Evolutionary conservation across 2,113 vertebrate species (phyloP).

Genomic region (Tamias sibiricus): DNA sequence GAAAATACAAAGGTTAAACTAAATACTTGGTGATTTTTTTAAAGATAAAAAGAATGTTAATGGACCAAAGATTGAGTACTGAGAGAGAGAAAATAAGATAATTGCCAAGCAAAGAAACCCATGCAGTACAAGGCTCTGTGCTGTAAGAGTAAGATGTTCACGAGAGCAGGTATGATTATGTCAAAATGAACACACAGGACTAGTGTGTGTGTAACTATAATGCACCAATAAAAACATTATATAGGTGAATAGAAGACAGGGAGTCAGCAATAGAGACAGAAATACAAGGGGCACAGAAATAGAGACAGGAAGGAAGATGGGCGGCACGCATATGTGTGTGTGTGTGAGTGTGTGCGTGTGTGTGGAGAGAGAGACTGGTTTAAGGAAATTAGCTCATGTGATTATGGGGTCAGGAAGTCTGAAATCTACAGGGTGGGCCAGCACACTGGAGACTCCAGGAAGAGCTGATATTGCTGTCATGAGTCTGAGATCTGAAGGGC

Average conservation of each 20-base stretch:
- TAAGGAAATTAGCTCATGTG: background rate
- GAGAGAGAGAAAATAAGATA: background rate
- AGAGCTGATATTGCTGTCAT: background rate
- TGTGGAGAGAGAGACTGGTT: background rate
- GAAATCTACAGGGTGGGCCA: background rate
- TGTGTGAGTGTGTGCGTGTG: no score
- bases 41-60: background rate
- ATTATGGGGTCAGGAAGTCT: background rate
- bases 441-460: background rate
- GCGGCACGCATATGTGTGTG: no score
- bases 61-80: background rate
- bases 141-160: background rate
- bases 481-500: background rate
- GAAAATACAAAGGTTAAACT: no score
- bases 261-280: background rate
- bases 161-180: background rate
- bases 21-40: background rate
- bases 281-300: background rate
- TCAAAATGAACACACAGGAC: no score
- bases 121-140: background rate
- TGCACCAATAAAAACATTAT: no score
- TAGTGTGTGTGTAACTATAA: no score
- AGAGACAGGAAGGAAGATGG: background rate
- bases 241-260: background rate
- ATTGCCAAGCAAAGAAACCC: background rate